These are phyloP conservation scores for Danio aesculapii DNA, from an alignment of 2,797 vertebrate genomes.

Conservation along the genomic window DNA sequence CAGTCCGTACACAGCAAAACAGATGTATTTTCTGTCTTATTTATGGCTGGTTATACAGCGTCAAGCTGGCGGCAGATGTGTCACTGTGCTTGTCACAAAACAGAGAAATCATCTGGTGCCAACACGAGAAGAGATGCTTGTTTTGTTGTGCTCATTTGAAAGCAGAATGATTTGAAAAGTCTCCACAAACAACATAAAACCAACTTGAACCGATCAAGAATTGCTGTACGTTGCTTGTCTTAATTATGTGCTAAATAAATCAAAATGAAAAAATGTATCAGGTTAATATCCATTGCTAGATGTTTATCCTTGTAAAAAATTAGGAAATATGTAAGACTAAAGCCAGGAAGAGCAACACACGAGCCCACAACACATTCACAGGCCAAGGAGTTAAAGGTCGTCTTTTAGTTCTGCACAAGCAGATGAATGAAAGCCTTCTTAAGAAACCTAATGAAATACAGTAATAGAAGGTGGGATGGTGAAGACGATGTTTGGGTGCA, in stretches of 20 bases:
- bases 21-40: neutral
- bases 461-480: slow-evolving; percentile 1
- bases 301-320: neutral
- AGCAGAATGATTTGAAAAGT: neutral
- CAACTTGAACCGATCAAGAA: neutral
- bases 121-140: neutral
- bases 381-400: slow-evolving; percentile 15
- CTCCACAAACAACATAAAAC: neutral
- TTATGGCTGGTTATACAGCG: slow-evolving; percentile 55
- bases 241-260: neutral
- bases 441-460: neutral
- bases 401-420: slow-evolving; percentile 2
- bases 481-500: slow-evolving; percentile 10
- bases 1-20: neutral
- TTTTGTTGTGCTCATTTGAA: neutral
- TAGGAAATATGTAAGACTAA: neutral
- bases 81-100: slow-evolving; percentile 54
- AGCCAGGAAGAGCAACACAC: neutral
- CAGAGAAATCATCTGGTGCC: slow-evolving; percentile 20
- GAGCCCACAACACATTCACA: neutral
- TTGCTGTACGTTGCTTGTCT: neutral
- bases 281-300: neutral
- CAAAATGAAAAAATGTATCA: neutral
- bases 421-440: slow-evolving; percentile 18
- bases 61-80: slow-evolving; percentile 63